A percentile compares a stretch with the other conserved stretches of the same genome.
Evolutionary conservation across 2,888 invertebrate genomes (phyloP).

Genomic region (Frankliniella fusca): DNA sequence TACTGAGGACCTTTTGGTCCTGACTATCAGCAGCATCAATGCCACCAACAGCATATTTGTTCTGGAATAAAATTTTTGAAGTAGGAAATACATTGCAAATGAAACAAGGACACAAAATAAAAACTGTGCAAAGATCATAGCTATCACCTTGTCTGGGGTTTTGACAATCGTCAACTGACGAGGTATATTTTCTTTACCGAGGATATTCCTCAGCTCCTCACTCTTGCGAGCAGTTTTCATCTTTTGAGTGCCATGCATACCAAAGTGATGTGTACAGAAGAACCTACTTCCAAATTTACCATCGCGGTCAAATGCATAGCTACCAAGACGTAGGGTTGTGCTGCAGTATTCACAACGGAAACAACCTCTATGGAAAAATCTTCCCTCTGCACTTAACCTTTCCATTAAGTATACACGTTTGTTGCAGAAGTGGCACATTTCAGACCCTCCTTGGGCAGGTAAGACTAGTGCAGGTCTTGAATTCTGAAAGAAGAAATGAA

Average conservation of each 20-base stretch:
- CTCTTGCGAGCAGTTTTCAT: constrained; percentile 39
- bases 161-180: constrained; percentile 46
- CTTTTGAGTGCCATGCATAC: constrained; percentile 54
- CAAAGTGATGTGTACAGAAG: constrained; percentile 72
- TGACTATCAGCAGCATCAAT: constrained; percentile 8
- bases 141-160: constrained; percentile 50
- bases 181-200: constrained; percentile 48
- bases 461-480: constrained; percentile 57
- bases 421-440: constrained; percentile 82
- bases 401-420: constrained; percentile 93
- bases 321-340: constrained; percentile 73
- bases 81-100: background rate
- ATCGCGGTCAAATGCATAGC: constrained; percentile 66
- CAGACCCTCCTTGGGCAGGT: constrained; percentile 64
- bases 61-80: background rate
- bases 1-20: background rate
- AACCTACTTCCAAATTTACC: constrained; percentile 64
- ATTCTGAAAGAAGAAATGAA: constrained; percentile 47
- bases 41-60: constrained; percentile 26
- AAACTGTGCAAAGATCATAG: background rate
- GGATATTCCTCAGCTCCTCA: constrained; percentile 33
- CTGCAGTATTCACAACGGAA: constrained; percentile 92
- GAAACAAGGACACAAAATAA: background rate
- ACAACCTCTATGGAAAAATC: constrained; percentile 88
- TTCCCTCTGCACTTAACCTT: constrained; percentile 80